phyloP scores from a whole-genome alignment of 92 coral and sea anemone genomes.

The Metridium senile region DNA sequence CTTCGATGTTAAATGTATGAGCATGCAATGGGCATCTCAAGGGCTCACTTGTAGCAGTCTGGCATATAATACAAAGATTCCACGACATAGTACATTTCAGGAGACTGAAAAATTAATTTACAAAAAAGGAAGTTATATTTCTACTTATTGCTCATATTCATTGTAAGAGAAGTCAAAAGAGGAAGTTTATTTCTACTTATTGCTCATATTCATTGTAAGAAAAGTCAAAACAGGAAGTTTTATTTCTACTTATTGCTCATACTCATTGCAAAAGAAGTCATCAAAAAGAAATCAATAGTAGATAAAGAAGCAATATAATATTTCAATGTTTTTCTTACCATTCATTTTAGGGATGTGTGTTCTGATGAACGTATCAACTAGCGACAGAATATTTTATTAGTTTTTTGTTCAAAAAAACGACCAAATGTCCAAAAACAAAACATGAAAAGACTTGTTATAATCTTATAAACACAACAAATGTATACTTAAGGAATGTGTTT shows the following conservation, averaged over 20 bases:
- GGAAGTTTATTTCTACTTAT: neutral
- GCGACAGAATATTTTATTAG: too few relatives aligned
- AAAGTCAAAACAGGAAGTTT: neutral
- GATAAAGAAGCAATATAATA: too few relatives aligned
- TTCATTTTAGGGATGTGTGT: too few relatives aligned
- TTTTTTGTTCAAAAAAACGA: too few relatives aligned
- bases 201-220: neutral
- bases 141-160: neutral
- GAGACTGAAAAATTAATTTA: neutral
- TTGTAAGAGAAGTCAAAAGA: too few relatives aligned
- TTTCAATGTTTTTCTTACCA: too few relatives aligned
- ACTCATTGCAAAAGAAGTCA: too few relatives aligned
- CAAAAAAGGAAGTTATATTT: neutral
- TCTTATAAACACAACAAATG: neutral
- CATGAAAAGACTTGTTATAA: too few relatives aligned
- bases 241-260: neutral
- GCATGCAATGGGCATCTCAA: slow-evolving; percentile 62
- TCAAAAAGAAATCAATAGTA: too few relatives aligned
- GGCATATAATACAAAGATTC: slow-evolving; percentile 52
- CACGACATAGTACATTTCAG: slow-evolving; percentile 24
- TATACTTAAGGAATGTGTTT: neutral
- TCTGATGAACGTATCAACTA: too few relatives aligned
- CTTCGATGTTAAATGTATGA: slow-evolving; percentile 31
- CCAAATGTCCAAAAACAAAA: too few relatives aligned
- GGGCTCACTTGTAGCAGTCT: slow-evolving; percentile 55